Percentiles rank a stretch among this genome's conserved stretches.
phyloP scores from a whole-genome alignment of 1,140 invertebrate species.

The Melitaea cinxia region DNA sequence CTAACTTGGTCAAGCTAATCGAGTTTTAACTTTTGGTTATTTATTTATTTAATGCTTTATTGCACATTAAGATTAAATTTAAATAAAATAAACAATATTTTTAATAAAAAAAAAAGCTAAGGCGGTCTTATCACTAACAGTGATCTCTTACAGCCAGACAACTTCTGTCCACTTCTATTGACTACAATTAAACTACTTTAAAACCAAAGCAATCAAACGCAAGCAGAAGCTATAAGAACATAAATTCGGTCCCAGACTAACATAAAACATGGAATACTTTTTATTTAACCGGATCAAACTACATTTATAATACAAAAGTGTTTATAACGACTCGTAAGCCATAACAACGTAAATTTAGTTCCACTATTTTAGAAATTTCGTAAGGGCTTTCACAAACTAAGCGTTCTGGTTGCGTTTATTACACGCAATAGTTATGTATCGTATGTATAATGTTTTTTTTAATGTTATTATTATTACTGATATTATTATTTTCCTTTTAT shows the following conservation, averaged over 20 bases:
- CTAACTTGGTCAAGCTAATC: no score
- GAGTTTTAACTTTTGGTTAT: no score
- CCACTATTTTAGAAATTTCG: background rate
- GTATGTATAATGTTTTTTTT: background rate
- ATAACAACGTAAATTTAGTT: slow-evolving; percentile 5
- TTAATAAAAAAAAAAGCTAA: no score
- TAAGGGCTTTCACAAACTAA: background rate
- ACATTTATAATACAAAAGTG: slow-evolving; percentile 5
- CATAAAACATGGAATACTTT: slow-evolving; percentile 1
- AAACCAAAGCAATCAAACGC: background rate
- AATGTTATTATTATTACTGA: no score
- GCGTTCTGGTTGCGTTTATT: background rate
- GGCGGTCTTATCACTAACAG: no score
- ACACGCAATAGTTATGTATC: background rate
- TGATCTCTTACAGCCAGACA: no score
- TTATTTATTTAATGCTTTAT: no score
- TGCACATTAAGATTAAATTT: no score
- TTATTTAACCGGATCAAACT: background rate
- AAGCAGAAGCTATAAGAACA: background rate
- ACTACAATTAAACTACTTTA: no score
- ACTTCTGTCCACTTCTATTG: no score
- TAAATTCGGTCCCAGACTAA: background rate
- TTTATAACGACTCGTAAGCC: background rate
- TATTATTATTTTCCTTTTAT: no score
- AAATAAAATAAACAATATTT: no score